phyloP scores from a whole-genome alignment of 2,113 vertebrate species.

The Oreochromis spilurus region DNA sequence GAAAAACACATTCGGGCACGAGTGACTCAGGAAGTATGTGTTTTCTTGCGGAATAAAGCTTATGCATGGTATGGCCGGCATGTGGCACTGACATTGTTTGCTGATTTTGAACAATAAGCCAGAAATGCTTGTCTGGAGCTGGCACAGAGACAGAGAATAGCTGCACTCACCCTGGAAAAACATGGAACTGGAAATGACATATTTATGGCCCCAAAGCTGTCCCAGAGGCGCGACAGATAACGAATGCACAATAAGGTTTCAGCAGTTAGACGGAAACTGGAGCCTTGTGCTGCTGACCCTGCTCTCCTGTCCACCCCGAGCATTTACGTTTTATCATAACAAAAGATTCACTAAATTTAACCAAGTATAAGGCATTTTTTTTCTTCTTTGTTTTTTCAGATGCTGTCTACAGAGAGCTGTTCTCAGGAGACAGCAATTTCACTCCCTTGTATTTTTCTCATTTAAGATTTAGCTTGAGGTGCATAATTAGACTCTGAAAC shows the following conservation, averaged over 20 bases:
- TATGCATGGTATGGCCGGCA: constrained; percentile 39
- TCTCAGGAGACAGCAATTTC: neutral
- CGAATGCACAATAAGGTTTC: constrained; percentile 41
- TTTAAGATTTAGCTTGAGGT: neutral
- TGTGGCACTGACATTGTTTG: constrained; percentile 46
- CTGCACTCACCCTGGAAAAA: neutral
- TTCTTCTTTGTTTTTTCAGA: neutral
- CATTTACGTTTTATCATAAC: constrained; percentile 46
- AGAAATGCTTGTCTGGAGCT: constrained; percentile 17
- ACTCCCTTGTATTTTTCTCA: neutral
- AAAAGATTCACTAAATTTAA: constrained; percentile 49
- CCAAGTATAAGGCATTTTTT: neutral
- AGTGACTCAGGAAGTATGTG: constrained; percentile 12
- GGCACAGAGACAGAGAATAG: constrained; percentile 29
- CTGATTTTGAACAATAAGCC: constrained; percentile 12
- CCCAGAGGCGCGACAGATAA: neutral
- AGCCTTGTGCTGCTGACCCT: constrained; percentile 32
- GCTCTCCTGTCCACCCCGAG: constrained; percentile 10
- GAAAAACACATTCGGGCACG: neutral
- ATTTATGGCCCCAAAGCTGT: constrained; percentile 38
- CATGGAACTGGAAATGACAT: constrained; percentile 24
- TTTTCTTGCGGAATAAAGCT: constrained; percentile 2
- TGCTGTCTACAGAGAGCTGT: neutral
- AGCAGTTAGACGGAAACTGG: constrained; percentile 35
- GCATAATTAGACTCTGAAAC: neutral